Evolutionary conservation across 1,140 invertebrate genomes (phyloP).

Genomic region (Diploscapter pachys): DNA sequence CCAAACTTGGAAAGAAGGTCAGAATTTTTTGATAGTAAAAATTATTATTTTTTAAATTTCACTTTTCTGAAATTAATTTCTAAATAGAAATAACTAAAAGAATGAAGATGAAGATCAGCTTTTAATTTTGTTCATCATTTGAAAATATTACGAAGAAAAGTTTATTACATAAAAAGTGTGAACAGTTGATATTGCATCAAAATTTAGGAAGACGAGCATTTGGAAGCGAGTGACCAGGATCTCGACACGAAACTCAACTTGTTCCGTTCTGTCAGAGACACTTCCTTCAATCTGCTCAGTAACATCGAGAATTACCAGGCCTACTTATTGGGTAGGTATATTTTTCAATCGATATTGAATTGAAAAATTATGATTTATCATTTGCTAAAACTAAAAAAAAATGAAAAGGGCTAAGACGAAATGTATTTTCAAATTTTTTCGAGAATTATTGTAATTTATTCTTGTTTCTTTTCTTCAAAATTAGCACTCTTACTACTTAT

Average conservation of each 20-base stretch:
- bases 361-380: constrained; percentile 10
- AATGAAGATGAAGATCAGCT: too few relatives aligned
- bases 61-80: background rate
- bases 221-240: constrained; percentile 89
- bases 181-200: background rate
- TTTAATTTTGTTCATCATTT: too few relatives aligned
- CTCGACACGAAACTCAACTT: constrained; percentile 91
- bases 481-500: too few relatives aligned
- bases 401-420: too few relatives aligned
- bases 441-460: too few relatives aligned
- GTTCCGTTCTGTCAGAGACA: constrained; percentile 89
- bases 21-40: background rate
- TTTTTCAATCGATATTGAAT: background rate
- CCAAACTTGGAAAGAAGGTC: constrained; percentile 81
- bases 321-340: constrained; percentile 72
- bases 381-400: constrained; percentile 5
- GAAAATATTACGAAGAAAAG: too few relatives aligned
- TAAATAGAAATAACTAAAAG: too few relatives aligned
- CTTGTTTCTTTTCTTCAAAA: too few relatives aligned
- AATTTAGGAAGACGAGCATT: constrained; percentile 85
- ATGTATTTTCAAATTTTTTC: too few relatives aligned
- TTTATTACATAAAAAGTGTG: background rate
- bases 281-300: constrained; percentile 79
- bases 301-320: constrained; percentile 92
- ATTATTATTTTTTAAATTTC: background rate